Conservation (phyloP, 2,113 vertebrate genomes). For the Marcusenius ussheri region DNA sequence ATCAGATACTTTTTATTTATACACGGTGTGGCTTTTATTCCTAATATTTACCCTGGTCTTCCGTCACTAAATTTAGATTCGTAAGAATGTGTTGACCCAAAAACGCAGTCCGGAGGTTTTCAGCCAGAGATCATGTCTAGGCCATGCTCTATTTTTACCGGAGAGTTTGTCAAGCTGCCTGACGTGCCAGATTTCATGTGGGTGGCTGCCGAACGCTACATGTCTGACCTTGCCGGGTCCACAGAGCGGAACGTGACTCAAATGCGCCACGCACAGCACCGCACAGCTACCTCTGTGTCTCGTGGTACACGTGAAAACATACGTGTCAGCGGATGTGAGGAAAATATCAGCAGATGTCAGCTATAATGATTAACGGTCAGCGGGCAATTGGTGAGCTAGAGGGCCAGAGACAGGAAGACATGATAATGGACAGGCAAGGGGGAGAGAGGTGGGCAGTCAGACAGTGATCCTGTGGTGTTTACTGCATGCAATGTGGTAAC, state of each 20-base stretch:
- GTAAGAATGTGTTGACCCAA: background rate
- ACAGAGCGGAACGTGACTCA: background rate
- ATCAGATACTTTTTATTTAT: background rate
- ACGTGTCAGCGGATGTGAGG: background rate
- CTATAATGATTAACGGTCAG: background rate
- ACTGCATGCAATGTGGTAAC: conserved; percentile 9
- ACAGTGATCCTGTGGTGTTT: background rate
- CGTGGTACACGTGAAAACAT: background rate
- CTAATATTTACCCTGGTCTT: conserved; percentile 1
- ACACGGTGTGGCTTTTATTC: background rate
- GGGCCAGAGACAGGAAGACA: background rate
- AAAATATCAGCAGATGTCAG: background rate
- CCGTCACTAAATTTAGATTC: conserved; percentile 11
- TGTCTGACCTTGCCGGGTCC: background rate
- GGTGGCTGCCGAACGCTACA: background rate
- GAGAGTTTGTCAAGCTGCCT: background rate
- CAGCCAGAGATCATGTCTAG: conserved; percentile 17
- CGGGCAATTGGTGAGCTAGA: background rate
- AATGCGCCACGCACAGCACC: background rate
- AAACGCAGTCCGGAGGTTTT: conserved; percentile 24
- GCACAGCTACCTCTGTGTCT: background rate
- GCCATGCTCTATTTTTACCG: background rate
- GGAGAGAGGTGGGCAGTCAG: background rate
- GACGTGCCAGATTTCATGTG: background rate
- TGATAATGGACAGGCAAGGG: background rate